Base-by-base conservation (phyloP, 1,140 invertebrate genomes). In the Drosophila tropicalis region DNA sequence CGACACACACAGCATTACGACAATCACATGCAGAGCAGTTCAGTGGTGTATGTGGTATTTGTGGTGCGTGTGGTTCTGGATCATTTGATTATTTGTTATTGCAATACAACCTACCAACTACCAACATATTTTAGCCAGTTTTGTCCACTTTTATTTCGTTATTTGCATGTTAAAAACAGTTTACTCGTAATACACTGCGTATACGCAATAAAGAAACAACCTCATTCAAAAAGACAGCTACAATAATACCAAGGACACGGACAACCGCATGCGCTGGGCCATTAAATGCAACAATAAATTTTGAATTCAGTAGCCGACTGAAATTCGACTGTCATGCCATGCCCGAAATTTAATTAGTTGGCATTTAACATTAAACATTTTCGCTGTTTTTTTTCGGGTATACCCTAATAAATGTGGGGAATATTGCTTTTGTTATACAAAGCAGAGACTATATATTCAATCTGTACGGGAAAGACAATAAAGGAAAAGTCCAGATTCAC, bases 271-370 rank as follows among this genome's bases (percentile, higher is more conserved):
- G 84, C 61, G 62, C 65, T 69, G 76, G 17, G 58, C 69, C 79
- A 87, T 87, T 87, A 87, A 87, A 80, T 89, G 84, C 83, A 80
- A 89, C 84, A 77, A 87, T 87, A 87, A 87, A 87, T 87, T 87
- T 62, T 54, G 64, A 41, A 40, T 61, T 55, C 62, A 47, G 55
- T 51, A 62, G 17, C 58, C 51, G 10, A 39, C 10, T 5, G 56
- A 58, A 58, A 58, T 70, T 69, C 39, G 67, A 72, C 61, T 79
- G 57, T 65, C 62, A 19, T 89, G 83, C 72, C 67, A 77, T 83
- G 84, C 67, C 84, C 67, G 60, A 87, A 87, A 89, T 87, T 87
- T 87, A 87, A 87, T 87, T 87, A 87, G 83, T 87, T 87, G 80
- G 72, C 83, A 87, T 89, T 87, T 87, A 86, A 86, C 79, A 87